Evolutionary conservation across 2,888 invertebrate species (phyloP), one percentile per base, ranked within the genome.

Genomic region (Nymphalis urticae): DNA sequence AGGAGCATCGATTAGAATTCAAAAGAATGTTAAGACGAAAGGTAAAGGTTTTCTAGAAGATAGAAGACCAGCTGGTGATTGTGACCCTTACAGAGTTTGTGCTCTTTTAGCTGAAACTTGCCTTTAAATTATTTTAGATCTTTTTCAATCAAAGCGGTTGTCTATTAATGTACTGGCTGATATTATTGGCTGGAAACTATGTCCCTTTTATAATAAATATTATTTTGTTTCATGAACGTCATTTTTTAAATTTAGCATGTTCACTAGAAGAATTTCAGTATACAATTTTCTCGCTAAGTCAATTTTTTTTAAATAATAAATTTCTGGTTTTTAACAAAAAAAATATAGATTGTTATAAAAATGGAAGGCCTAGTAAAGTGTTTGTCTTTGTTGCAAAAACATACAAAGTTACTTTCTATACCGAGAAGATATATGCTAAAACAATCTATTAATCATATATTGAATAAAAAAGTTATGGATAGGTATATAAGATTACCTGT

Each of bases 41-140:
- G 96, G 96, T 78, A 96, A 96, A 85, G 98, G 98, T 1, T 99
- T 98, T 85, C 93, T 99, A 75, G 99, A 99, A 90, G 98, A 99
- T 90, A 94, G 98, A 73, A 94, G 98, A 80, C 98, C 98, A 42
- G 95, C 97, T 71, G 97, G 97, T 67, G 97, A 98, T 86, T 97
- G 97, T 88, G 98, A 98, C 91, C 98, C 98, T 0, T 98, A 98
- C 51, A 80, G 85, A 80, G 86, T 91, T 17, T 90, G 90, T 76
- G 79, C 87, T 59, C 72, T 97, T 94, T 80, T 91, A 27, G 88
- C 85, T 59, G 86, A 88, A 80, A 85, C 86, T 36, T 81, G 86
- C 73, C 59, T 78, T 48, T 75, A 72, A 70, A 19, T 62, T 53
- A 32, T 36, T 16, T 48, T 42, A 24, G 27, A 32, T 16, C 63